Evolutionary conservation across 1,140 invertebrate species (phyloP), one percentile per base, ranked within the genome.

Genomic region (Triops cancriformis): DNA sequence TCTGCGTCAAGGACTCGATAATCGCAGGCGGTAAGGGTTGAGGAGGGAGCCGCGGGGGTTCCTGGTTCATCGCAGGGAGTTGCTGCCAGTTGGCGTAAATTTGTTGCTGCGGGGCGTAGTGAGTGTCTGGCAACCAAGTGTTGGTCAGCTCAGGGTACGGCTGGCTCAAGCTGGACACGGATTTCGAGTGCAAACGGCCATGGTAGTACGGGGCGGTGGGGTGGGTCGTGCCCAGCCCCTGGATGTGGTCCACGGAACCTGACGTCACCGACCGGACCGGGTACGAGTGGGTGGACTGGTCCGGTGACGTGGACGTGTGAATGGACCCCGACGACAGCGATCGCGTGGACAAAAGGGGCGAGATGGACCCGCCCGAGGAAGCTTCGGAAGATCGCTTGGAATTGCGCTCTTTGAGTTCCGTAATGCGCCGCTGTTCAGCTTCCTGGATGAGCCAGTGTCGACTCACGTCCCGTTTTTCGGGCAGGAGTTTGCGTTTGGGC

Each of bases 371-470:
- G 28, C 45, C 43, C 37, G 80, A 18, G 18, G 76, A 26, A 72
- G 81, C 18, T 75, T 73, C 64, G 31, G 77, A 51, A 72, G 77
- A 72, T 73, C 76, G 83, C 81, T 84, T 74, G 82, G 85, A 80
- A 78, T 82, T 80, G 72, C 86, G 82, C 76, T 89, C 87, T 80
- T 90, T 90, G 82, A 91, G 90, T 81, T 93, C 92, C 77, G 85
- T 86, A 74, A 94, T 89, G 80, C 95, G 87, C 72, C 95, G 87
- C 80, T 95, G 91, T 83, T 98, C 96, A 0, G 95, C 95, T 85
- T 98, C 95, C 90, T 97, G 87, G 6, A 83, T 82, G 76, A 78
- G 42, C 77, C 77, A 78, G 45, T 78, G 77, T n/a, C 77, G 77
- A 23, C 72, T 74, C 27, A 78, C 73, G 77, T 78, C 77, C 41